phyloP scores from a whole-genome alignment of 2,888 invertebrate genomes.

The Rapana venosa region DNA sequence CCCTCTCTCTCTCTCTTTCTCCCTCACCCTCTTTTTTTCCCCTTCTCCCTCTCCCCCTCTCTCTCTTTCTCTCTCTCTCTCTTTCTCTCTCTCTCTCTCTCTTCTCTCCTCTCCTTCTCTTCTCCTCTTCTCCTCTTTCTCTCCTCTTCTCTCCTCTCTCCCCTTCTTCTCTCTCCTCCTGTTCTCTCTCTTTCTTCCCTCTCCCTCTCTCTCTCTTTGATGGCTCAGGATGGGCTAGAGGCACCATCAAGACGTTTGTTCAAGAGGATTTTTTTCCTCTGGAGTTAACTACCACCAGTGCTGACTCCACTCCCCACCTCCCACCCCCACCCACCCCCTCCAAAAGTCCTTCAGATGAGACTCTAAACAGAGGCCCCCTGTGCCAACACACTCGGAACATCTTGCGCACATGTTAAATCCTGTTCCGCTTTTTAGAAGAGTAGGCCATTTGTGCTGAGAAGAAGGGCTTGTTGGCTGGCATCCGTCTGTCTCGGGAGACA shows the following conservation, averaged over 20 bases:
- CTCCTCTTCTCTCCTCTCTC: background rate
- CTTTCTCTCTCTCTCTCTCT: background rate
- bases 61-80: background rate
- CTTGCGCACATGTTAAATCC: too few relatives aligned
- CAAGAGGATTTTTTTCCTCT: too few relatives aligned
- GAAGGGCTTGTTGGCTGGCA: too few relatives aligned
- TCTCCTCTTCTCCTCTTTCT: background rate
- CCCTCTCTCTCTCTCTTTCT: background rate
- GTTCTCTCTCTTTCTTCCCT: background rate
- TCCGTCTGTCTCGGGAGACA: too few relatives aligned
- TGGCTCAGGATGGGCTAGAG: too few relatives aligned
- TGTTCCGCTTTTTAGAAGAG: too few relatives aligned
- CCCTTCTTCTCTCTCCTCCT: background rate
- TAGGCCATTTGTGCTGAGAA: too few relatives aligned
- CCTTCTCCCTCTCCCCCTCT: background rate
- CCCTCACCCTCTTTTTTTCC: background rate
- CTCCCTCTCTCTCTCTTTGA: background rate
- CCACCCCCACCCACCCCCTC: background rate
- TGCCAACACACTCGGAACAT: too few relatives aligned
- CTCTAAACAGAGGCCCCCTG: too few relatives aligned
- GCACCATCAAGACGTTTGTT: too few relatives aligned
- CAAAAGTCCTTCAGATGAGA: background rate
- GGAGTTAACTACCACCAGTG: background rate
- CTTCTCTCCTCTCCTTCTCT: background rate
- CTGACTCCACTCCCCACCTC: background rate